Conservation (phyloP, 2,113 vertebrate genomes). For the Myotis brandtii region DNA sequence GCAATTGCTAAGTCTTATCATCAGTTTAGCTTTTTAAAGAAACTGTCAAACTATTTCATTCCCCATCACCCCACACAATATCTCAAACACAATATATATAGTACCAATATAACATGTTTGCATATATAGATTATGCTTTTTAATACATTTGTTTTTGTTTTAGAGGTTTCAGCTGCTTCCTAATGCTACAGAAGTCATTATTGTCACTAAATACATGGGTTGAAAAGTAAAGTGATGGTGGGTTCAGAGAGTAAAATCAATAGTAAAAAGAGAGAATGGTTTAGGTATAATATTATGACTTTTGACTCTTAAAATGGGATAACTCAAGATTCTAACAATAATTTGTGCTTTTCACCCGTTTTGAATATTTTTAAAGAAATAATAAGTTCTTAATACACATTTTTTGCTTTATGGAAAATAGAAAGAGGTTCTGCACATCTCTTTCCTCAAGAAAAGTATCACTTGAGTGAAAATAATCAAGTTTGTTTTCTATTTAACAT, state of each 20-base stretch:
- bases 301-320: not conserved
- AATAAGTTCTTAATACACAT: not conserved
- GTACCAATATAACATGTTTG: not conserved
- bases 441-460: not conserved
- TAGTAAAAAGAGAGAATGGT: not conserved
- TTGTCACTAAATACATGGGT: too few species aligned
- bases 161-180: not conserved
- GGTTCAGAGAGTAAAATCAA: not conserved
- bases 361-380: not conserved
- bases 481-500: not conserved
- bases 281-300: not conserved
- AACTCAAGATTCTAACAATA: conserved; percentile 2
- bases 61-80: not conserved
- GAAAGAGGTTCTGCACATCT: not conserved
- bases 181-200: not conserved
- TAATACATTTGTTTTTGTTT: not conserved
- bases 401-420: not conserved
- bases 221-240: not conserved
- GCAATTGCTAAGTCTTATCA: not conserved
- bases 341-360: not conserved
- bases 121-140: not conserved
- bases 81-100: not conserved
- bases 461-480: not conserved
- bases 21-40: not conserved
- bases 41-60: not conserved